Evolutionary conservation across 2,888 invertebrate genomes (phyloP), one percentile per base, ranked within the genome.

Genomic region (Xylocampa areola): DNA sequence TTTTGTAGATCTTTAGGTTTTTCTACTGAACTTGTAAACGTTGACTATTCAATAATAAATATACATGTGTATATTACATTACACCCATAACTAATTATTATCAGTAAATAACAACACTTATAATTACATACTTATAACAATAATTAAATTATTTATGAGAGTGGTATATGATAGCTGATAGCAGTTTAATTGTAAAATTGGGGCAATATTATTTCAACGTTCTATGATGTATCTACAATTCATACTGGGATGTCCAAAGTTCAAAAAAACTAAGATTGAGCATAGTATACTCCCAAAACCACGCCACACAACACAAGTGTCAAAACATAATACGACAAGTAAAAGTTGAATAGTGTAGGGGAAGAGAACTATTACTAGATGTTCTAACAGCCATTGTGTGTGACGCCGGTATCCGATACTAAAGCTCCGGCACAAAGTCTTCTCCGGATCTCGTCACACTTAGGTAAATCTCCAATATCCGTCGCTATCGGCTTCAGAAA

Each of bases 401-500:
- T 73, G 80, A 77, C 75, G 77, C 77, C 79, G 76, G 80, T 70
- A 79, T 80, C 79, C 78, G 78, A 79, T 80, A 78, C 77, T 80
- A 85, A 83, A 86, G 84, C 85, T 85, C 76, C 77, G 78, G 80
- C 81, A 86, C 81, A 86, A 88, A 88, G 84, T 86, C 85, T 86
- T 82, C 79, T 68, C 79, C 84, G 87, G 88, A 88, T 90, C 86
- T 86, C 84, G 84, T 85, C 84, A 89, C 87, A 88, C 87, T 90
- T 89, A 88, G 86, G 85, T 88, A 90, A 90, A 92, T 90, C 90
- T 88, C 83, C 87, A 89, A 91, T 90, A 90, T 90, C 90, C 90
- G 86, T 77, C 79, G 79, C 84, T 84, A 87, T 86, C 86, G 82
- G 79, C 83, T 86, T 80, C 80, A 73, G 73, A 82, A 85, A 84